phyloP scores from a whole-genome alignment of 2,797 vertebrate genomes.

The Characodon lateralis region DNA sequence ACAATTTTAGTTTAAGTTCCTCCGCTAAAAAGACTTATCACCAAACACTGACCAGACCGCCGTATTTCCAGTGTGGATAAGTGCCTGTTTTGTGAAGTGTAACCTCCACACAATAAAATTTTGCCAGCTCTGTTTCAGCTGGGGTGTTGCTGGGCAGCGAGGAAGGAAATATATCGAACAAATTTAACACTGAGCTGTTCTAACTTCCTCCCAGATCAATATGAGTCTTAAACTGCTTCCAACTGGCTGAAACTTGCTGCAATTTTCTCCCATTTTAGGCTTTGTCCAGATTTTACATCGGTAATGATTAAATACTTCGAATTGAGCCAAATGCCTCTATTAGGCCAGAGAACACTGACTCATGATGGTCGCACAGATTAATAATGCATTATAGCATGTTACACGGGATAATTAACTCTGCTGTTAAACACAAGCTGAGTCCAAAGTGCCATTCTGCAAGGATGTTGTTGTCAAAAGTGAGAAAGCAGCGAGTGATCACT shows the following conservation, averaged over 20 bases:
- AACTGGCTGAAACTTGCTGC: conserved; percentile 64
- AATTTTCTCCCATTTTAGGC: conserved; percentile 41
- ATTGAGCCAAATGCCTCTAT: conserved; percentile 49
- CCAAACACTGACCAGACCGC: neutral
- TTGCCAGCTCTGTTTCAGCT: conserved; percentile 41
- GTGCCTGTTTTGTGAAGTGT: conserved; percentile 41
- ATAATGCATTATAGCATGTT: conserved; percentile 74
- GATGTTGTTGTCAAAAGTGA: conserved; percentile 44
- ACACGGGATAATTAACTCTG: conserved; percentile 68
- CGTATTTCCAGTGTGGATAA: neutral
- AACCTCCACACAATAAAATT: conserved; percentile 47
- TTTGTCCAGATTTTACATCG: conserved; percentile 61
- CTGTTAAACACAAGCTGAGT: conserved; percentile 59
- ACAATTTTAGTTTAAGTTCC: neutral
- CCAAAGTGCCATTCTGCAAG: conserved; percentile 52
- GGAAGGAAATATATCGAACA: conserved; percentile 55
- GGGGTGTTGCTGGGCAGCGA: conserved; percentile 38
- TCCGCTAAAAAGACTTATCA: neutral
- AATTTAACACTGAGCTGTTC: conserved; percentile 65
- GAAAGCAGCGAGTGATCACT: conserved; percentile 51
- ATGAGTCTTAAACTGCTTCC: conserved; percentile 65
- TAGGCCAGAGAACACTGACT: conserved; percentile 60
- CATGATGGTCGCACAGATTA: conserved; percentile 68
- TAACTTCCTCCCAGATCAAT: conserved; percentile 75
- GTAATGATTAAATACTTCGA: conserved; percentile 60